Conservation (phyloP, 2,113 vertebrate species). For the Alouatta palliata region DNA sequence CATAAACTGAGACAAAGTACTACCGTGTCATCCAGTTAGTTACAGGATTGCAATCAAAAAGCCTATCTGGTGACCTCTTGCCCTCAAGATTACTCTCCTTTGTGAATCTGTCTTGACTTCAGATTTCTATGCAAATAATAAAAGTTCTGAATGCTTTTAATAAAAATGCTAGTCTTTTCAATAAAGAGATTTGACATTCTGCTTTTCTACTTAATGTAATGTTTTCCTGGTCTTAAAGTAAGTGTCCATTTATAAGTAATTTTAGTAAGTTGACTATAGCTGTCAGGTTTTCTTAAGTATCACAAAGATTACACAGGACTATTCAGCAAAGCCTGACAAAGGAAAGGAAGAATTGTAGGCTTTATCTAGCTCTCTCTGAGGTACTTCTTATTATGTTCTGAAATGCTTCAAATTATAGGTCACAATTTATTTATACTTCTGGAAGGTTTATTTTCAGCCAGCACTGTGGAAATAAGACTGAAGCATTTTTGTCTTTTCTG, state of each 20-base stretch:
- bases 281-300: conserved; percentile 31
- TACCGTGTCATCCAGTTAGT: neutral
- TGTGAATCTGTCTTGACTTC: neutral
- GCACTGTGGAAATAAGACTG: conserved; percentile 12
- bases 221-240: conserved; percentile 33
- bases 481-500: conserved; percentile 48
- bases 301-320: conserved; percentile 9
- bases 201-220: conserved; percentile 36
- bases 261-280: conserved; percentile 47
- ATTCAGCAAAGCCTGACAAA: conserved; percentile 44
- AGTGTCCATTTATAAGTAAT: conserved; percentile 56
- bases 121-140: neutral
- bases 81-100: neutral
- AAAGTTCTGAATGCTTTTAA: conserved; percentile 14
- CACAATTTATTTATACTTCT: conserved; percentile 57
- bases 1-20: neutral
- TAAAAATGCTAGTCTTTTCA: neutral
- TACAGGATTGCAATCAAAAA: neutral
- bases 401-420: conserved; percentile 65
- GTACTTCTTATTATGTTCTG: conserved; percentile 57
- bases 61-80: neutral
- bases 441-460: conserved; percentile 56
- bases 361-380: neutral
- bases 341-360: neutral
- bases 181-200: conserved; percentile 37